Evolutionary conservation across 2,113 vertebrate species (phyloP).

Genomic region (Trogon melanurus): DNA sequence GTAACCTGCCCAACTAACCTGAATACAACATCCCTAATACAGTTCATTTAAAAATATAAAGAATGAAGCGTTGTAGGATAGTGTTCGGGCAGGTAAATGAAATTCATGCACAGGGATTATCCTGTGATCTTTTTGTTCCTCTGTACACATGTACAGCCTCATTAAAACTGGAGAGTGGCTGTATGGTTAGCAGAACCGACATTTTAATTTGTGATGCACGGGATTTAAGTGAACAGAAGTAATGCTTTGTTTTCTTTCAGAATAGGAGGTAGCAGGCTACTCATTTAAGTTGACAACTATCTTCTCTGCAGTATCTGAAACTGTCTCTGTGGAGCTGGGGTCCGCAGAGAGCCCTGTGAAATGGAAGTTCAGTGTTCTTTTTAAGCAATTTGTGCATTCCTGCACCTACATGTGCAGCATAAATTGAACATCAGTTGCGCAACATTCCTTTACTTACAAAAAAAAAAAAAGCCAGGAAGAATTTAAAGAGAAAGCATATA

Average conservation of each 20-base stretch:
- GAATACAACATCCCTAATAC: not conserved
- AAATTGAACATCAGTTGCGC: not conserved
- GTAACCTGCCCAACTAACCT: not conserved
- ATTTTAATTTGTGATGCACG: not conserved
- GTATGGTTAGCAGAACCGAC: not conserved
- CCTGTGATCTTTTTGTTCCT: not conserved
- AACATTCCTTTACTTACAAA: not conserved
- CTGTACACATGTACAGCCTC: accelerated
- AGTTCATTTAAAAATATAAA: not conserved
- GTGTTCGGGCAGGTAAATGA: not conserved
- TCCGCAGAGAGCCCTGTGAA: not conserved
- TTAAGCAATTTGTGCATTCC: not conserved
- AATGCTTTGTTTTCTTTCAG: not conserved
- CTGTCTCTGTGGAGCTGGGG: not conserved
- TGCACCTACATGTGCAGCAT: not conserved
- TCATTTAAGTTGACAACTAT: not conserved
- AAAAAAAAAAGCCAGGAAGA: no score
- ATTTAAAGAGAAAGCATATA: not conserved
- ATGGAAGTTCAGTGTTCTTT: not conserved
- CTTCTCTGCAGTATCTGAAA: not conserved
- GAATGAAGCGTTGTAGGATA: not conserved
- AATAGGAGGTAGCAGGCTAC: not conserved
- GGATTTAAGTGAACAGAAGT: not conserved
- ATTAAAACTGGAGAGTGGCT: not conserved
- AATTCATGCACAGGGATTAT: not conserved